Evolutionary conservation across 2,888 invertebrate species (phyloP).

Genomic region (Coelogynopora nodosa): DNA sequence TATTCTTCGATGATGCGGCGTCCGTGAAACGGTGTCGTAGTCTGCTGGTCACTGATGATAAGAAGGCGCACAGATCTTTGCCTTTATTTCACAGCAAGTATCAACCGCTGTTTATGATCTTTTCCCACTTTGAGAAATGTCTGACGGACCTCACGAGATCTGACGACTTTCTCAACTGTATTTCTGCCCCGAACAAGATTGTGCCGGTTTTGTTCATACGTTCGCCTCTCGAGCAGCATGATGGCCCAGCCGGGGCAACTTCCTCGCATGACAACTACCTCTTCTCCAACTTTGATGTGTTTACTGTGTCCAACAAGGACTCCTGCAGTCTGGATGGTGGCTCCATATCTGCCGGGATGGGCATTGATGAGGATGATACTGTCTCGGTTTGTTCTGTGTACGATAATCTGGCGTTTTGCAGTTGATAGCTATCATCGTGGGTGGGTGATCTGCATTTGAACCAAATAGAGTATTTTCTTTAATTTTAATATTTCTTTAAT

Average conservation of each 20-base stretch:
- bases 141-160: neutral
- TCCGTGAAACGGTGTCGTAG: neutral
- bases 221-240: neutral
- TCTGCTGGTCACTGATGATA: neutral
- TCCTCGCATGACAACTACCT: neutral
- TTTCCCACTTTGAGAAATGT: neutral
- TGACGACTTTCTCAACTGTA: neutral
- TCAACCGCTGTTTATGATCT: neutral
- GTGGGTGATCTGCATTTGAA: no score
- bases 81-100: neutral
- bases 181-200: neutral
- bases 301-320: neutral
- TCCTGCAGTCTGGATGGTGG: neutral
- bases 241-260: neutral
- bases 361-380: neutral
- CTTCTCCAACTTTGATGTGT: neutral
- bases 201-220: neutral
- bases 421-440: neutral
- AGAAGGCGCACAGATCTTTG: neutral
- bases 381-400: neutral
- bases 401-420: neutral
- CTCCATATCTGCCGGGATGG: neutral
- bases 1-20: neutral
- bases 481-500: no score
- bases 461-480: no score